These are phyloP conservation scores for Percopsis transmontana DNA, from an alignment of 2,113 vertebrate genomes.

Conservation along the genomic window DNA sequence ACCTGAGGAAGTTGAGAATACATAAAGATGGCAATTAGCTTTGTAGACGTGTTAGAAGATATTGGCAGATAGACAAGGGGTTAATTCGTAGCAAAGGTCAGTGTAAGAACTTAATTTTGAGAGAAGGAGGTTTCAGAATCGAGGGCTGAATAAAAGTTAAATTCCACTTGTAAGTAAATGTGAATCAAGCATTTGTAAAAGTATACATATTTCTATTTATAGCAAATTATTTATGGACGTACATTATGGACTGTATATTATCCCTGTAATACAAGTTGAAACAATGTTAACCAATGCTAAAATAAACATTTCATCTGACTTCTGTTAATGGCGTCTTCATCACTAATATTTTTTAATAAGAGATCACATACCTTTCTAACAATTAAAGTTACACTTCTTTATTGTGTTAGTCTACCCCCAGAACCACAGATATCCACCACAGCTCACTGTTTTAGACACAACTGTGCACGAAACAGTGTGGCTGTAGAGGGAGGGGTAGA, in stretches of 20 bases:
- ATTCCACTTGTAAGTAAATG: conserved; percentile 26
- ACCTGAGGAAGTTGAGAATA: background rate
- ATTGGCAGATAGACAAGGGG: too few species aligned
- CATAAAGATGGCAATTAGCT: too few species aligned
- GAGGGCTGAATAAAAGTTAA: conserved; percentile 16
- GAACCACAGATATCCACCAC: too few species aligned
- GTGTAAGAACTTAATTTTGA: background rate
- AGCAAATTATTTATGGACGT: conserved; percentile 21
- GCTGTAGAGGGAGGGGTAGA: too few species aligned
- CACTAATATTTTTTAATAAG: background rate
- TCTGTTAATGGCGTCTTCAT: conserved; percentile 9
- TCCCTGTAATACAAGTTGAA: conserved; percentile 30
- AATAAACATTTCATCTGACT: conserved; percentile 60
- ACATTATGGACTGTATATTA: conserved; percentile 19
- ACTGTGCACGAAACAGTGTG: too few species aligned
- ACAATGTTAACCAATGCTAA: conserved; percentile 36
- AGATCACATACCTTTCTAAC: background rate
- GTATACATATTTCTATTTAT: conserved; percentile 56
- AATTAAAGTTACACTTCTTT: background rate
- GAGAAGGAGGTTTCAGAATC: too few species aligned
- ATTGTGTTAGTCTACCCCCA: too few species aligned
- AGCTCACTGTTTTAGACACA: too few species aligned
- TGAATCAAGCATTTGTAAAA: conserved; percentile 38
- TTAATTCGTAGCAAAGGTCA: background rate
- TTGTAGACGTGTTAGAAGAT: too few species aligned